A percentile compares a stretch with the other conserved stretches of the same genome.
Evolutionary conservation across 2,113 vertebrate species (phyloP).

Genomic region (Oceanodroma tethys): DNA sequence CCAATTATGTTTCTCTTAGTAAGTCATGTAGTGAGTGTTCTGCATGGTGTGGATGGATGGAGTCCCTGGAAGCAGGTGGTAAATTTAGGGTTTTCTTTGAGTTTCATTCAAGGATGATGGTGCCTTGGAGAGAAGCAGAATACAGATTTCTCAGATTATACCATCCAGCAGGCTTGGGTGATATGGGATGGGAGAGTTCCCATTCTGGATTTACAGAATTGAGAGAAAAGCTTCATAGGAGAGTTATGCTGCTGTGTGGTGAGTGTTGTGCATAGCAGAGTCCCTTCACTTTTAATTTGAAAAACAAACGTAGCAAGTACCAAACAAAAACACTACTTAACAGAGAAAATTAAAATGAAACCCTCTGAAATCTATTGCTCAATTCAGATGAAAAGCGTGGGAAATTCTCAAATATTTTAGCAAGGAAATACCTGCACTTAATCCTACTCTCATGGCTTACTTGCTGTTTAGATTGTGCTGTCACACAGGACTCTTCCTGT

Average conservation of each 20-base stretch:
- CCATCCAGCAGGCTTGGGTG: neutral
- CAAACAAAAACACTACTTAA: neutral
- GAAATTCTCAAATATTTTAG: neutral
- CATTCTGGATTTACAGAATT: neutral
- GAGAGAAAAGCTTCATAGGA: neutral
- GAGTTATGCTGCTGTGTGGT: neutral
- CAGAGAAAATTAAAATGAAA: neutral
- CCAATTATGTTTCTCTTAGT: neutral
- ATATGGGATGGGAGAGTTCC: neutral
- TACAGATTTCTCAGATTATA: neutral
- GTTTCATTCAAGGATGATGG: neutral
- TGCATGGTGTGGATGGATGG: neutral
- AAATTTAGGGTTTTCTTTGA: neutral
- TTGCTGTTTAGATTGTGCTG: neutral
- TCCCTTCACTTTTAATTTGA: neutral
- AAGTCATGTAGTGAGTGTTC: neutral
- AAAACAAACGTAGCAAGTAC: neutral
- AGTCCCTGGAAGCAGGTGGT: neutral
- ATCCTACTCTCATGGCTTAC: neutral
- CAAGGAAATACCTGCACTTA: neutral
- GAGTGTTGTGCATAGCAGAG: neutral
- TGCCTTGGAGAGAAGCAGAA: neutral
- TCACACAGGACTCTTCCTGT: neutral
- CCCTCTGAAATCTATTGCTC: neutral
- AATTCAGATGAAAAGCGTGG: neutral